phyloP scores from a whole-genome alignment of 2,113 vertebrate species.

The Prolemur simus region DNA sequence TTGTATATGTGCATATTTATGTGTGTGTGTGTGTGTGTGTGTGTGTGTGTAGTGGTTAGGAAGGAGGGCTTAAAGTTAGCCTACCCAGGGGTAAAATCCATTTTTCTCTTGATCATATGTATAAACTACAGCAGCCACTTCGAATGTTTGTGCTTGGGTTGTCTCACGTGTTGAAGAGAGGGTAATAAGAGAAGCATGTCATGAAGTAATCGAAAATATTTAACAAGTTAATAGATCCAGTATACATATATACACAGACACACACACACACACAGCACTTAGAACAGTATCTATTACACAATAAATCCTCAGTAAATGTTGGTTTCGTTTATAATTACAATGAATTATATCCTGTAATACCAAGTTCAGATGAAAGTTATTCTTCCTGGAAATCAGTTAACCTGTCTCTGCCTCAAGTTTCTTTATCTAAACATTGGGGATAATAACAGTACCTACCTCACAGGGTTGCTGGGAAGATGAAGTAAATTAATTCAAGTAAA shows the following conservation, averaged over 20 bases:
- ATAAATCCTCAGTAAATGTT: no score
- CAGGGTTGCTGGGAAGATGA: background rate
- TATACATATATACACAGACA: no score
- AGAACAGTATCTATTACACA: no score
- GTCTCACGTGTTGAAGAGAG: background rate
- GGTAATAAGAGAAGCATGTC: no score
- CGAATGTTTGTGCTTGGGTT: fast-evolving
- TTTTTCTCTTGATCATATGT: no score
- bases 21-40: background rate
- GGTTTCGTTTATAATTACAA: no score
- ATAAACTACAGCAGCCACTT: background rate
- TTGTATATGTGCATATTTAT: background rate
- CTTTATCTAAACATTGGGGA: background rate
- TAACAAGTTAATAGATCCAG: background rate
- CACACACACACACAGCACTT: background rate
- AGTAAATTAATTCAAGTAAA: background rate
- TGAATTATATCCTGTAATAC: no score
- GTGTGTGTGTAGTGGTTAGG: background rate
- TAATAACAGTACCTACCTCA: background rate
- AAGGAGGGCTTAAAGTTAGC: background rate
- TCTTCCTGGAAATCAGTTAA: background rate
- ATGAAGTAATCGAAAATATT: background rate
- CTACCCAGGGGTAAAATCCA: no score
- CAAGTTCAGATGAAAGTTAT: background rate
- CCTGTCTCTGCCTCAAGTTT: background rate